Evolutionary conservation across 2,113 vertebrate species (phyloP).

Genomic region (Paedocypris sp.): DNA sequence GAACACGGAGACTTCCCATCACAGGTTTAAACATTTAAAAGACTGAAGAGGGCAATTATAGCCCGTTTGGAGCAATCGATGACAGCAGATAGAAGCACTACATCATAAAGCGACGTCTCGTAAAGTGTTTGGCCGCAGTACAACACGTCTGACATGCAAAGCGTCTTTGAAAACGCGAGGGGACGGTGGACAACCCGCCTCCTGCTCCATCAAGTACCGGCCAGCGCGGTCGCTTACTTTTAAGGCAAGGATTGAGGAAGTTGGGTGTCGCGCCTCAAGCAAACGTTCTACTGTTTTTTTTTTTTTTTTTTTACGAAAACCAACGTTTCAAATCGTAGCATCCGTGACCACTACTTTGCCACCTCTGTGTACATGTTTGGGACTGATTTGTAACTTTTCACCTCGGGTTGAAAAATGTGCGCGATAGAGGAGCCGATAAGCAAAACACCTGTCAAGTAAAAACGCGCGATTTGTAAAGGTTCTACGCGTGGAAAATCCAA

Average conservation of each 20-base stretch:
- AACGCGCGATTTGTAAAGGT: not conserved
- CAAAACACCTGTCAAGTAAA: not conserved
- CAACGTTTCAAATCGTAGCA: not conserved
- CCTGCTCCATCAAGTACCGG: constrained; percentile 27
- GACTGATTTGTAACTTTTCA: not conserved
- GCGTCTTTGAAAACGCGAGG: constrained; percentile 31
- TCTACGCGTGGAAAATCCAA: too few relatives aligned
- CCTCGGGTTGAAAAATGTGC: not conserved
- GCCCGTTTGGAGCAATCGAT: not conserved
- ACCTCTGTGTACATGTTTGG: not conserved
- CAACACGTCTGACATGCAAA: constrained; percentile 33
- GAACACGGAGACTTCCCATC: too few relatives aligned
- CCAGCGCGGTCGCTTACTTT: constrained; percentile 31
- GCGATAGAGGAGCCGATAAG: not conserved
- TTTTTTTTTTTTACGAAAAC: not conserved
- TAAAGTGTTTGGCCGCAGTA: constrained; percentile 10
- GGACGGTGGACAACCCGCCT: constrained; percentile 40
- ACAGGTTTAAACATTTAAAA: too few relatives aligned
- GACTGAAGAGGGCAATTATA: not conserved
- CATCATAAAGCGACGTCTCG: not conserved
- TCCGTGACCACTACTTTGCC: not conserved
- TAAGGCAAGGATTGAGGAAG: constrained; percentile 27
- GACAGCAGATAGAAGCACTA: not conserved
- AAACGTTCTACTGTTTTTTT: not conserved
- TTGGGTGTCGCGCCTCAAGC: constrained; percentile 5